Conservation (phyloP, 2,113 vertebrate genomes). For the Rutilus rutilus region DNA sequence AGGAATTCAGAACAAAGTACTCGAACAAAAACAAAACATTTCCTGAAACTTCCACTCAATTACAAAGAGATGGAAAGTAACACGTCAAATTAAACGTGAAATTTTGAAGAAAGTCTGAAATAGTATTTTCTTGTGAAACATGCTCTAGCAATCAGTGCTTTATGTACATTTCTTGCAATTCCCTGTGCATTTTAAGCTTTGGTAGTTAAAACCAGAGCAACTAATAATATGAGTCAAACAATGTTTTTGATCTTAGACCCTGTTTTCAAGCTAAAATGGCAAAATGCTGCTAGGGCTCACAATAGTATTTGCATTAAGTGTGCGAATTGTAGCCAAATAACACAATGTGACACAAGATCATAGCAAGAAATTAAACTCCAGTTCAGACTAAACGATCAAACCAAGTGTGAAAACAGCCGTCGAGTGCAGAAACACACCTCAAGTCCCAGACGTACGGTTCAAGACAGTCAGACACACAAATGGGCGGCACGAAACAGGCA, state of each 20-base stretch:
- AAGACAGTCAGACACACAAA: slow-evolving; percentile 28
- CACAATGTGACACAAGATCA: not conserved
- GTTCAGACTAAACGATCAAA: not conserved
- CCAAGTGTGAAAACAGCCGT: slow-evolving; percentile 9
- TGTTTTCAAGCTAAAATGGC: not conserved
- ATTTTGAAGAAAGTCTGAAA: no score
- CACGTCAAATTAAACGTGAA: no score
- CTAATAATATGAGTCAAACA: not conserved
- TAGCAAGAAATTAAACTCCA: not conserved
- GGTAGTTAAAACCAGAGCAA: not conserved
- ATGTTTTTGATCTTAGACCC: not conserved
- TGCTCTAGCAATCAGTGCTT: no score
- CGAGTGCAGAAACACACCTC: slow-evolving; percentile 33
- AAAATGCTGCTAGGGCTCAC: not conserved
- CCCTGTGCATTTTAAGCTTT: not conserved
- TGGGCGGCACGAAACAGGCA: slow-evolving; percentile 33
- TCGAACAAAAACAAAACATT: not conserved
- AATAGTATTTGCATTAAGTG: not conserved
- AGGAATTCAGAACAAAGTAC: not conserved
- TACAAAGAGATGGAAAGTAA: no score
- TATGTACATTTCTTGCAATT: not conserved
- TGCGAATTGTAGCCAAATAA: not conserved
- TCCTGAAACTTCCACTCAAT: no score
- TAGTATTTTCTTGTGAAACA: no score
- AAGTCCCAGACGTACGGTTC: slow-evolving; percentile 33